Base-by-base conservation (phyloP, 2,113 vertebrate genomes). In the Todiramphus chloris region DNA sequence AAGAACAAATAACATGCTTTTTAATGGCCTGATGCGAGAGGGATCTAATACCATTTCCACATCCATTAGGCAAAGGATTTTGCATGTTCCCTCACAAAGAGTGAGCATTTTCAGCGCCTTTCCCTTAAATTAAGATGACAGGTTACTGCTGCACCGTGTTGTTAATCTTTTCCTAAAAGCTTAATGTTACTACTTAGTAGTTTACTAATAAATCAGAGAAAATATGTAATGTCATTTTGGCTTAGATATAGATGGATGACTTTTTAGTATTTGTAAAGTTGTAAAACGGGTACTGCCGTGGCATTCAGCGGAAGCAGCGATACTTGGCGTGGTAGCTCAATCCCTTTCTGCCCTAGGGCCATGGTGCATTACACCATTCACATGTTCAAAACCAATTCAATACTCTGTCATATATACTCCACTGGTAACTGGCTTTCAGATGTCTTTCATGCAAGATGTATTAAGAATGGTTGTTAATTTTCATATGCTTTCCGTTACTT, bases 121-220 rank as follows among this genome's bases (percentile, higher is more conserved):
- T 96, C 89, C 58, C 96, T 98, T 98, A 97, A 98, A 98, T 98
- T 97, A 97, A 97, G 89, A 90, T 98, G 98, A 98, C 97, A 98
- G 96, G 89, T 94, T 97, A 96, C 94, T 18, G 30, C 89, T 76
- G 78, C 93, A 72, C 87, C 88, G 75, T 35, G 87, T 88, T 94
- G 96, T 98, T 98, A 98, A 98, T 98, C 97, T 98, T 98, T 98
- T 98, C 97, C 93, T 98, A 98, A 98, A 98, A 98, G 98, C 97
- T 98, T 98, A 97, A 98, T 98, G 97, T 97, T 97, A 92, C 94
- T 98, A 94, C 97, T 98, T 97, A 96, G 97, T 96, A 97, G 96
- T 98, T 98, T 98, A 97, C 97, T 97, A 97, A 98, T 98, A 98
- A 98, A 98, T 98, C 96, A 95, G 96, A 97, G 94, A 97, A 97